Evolutionary conservation across 2,797 vertebrate genomes (phyloP).

Genomic region (Gymnothorax javanicus): DNA sequence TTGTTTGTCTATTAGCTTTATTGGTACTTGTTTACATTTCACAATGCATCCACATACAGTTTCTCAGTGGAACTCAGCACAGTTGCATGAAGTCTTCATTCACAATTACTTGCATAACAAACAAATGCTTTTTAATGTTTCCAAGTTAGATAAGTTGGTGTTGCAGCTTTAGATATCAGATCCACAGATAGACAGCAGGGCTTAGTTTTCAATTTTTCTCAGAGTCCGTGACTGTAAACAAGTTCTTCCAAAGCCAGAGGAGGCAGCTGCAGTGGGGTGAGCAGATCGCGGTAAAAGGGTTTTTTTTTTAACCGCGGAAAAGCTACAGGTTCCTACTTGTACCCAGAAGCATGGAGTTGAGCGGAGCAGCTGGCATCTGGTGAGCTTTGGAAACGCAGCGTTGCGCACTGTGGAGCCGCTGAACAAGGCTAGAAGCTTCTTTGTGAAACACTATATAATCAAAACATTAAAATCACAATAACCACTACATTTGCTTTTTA

Average conservation of each 20-base stretch:
- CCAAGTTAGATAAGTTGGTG: slow-evolving; percentile 75
- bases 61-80: slow-evolving; percentile 84
- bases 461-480: slow-evolving; percentile 87
- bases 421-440: slow-evolving; percentile 72
- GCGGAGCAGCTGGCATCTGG: slow-evolving; percentile 63
- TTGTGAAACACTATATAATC: slow-evolving; percentile 83
- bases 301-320: slow-evolving; percentile 62
- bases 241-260: slow-evolving; percentile 72
- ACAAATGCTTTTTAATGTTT: slow-evolving; percentile 77
- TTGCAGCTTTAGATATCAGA: slow-evolving; percentile 81
- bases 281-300: slow-evolving; percentile 60
- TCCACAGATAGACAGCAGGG: slow-evolving; percentile 72
- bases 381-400: slow-evolving; percentile 62
- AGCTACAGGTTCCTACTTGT: slow-evolving; percentile 79
- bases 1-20: slow-evolving; percentile 94
- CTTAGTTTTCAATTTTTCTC: slow-evolving; percentile 60
- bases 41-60: slow-evolving; percentile 97
- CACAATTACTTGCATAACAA: slow-evolving; percentile 87
- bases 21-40: slow-evolving; percentile 93
- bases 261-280: slow-evolving; percentile 75
- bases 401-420: slow-evolving; percentile 77
- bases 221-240: slow-evolving; percentile 75
- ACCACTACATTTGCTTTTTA: slow-evolving; percentile 69
- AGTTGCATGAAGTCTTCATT: slow-evolving; percentile 82
- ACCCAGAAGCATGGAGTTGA: slow-evolving; percentile 79